Evolutionary conservation across 2,113 vertebrate species (phyloP), one percentile per base, ranked within the genome.

Genomic region (Dromas ardeola): DNA sequence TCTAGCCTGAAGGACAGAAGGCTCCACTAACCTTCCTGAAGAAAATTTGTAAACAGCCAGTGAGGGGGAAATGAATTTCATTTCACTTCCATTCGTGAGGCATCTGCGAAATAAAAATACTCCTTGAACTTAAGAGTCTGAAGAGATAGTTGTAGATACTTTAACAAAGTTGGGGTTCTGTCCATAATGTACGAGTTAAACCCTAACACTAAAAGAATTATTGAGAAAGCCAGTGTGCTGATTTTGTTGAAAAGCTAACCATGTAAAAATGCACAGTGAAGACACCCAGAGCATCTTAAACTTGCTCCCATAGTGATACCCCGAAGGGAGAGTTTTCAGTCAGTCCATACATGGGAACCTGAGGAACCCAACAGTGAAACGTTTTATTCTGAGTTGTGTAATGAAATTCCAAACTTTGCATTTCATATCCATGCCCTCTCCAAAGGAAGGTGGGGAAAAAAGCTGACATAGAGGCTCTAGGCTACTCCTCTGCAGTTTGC

Each of bases 351-450:
- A 63, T 63, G 83, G 61, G 84, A 96, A 96, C n/a, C 23, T 52
- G 38, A 94, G 61, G 83, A 96, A 89, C 47, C 32, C 89, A 85
- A 8, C 36, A 76, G 59, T 76, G 86, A 55, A 77, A 49, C 63
- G 21, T 71, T 95, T 79, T 29, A 91, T 19, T 58, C 80, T 7
- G 52, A 71, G 8, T 53, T 94, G 84, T 67, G 73, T 45, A 84
- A 95, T 29, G 14, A 50, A 66, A 95, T 93, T 81, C 88, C 93
- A 92, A 50, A 73, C 72, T 90, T 90, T 25, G 67, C 59, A 63
- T 86, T 96, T 96, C 77, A 89, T 47, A 84, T 74, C 56, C 86
- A 81, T 83, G 71, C 89, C 89, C 93, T 89, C 52, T 89, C 65
- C 81, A 93, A 74, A 78, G 72, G 29, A 53, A 66, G 8, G 6